These are phyloP conservation scores for Lepeophtheirus salmonis DNA, from an alignment of 1,140 invertebrate species.

Conservation along the genomic window DNA sequence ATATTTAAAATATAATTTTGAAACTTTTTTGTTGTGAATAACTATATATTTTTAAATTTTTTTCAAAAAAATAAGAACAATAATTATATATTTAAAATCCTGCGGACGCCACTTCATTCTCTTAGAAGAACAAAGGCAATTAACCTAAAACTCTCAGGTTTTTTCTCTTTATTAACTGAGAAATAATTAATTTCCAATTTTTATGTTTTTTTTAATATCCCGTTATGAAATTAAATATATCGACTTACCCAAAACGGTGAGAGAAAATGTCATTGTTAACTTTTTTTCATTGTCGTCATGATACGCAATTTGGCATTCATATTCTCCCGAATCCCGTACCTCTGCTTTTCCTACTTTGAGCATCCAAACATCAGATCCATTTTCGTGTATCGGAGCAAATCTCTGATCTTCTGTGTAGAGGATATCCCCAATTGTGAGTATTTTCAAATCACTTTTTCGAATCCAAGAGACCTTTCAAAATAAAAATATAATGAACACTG, in stretches of 20 bases:
- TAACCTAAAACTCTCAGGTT: too few species aligned
- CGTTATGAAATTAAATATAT: background rate
- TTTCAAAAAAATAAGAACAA: too few species aligned
- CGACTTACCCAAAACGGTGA: constrained; percentile 10
- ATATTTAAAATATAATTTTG: too few species aligned
- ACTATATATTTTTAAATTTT: too few species aligned
- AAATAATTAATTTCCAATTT: too few species aligned
- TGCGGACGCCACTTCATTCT: too few species aligned
- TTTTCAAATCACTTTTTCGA: constrained; percentile 18
- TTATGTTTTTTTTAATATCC: background rate
- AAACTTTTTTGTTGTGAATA: too few species aligned
- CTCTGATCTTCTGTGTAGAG: constrained; percentile 16
- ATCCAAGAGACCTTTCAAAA: constrained; percentile 19
- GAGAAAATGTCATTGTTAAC: constrained; percentile 5
- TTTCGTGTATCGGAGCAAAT: constrained; percentile 17
- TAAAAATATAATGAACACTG: background rate
- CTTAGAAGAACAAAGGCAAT: too few species aligned
- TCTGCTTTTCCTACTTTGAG: constrained; percentile 10
- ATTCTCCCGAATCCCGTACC: constrained; percentile 13
- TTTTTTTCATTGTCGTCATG: constrained; percentile 10
- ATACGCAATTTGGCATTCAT: constrained; percentile 19
- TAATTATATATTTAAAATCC: too few species aligned
- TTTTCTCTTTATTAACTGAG: too few species aligned
- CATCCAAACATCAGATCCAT: constrained; percentile 18
- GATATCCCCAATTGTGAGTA: constrained; percentile 16